These are phyloP conservation scores for Pangasius macronema DNA, from an alignment of 2,797 vertebrate genomes.

Conservation along the genomic window DNA sequence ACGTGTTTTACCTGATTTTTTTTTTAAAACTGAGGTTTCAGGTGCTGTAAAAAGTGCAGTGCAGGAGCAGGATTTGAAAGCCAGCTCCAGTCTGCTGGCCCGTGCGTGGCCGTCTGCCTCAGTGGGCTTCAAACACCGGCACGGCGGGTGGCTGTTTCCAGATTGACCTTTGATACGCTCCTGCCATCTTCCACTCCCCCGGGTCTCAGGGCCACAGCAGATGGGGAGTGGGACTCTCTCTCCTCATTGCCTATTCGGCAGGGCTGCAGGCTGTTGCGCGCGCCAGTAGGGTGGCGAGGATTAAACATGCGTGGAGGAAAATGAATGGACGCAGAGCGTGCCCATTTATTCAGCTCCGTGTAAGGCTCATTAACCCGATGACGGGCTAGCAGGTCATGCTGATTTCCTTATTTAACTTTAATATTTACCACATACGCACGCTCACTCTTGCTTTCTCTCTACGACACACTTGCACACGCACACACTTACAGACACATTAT, in stretches of 20 bases:
- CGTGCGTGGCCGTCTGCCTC: slow-evolving; percentile 41
- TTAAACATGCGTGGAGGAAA: slow-evolving; percentile 82
- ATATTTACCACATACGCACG: slow-evolving; percentile 55
- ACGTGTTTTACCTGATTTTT: not conserved
- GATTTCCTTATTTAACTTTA: slow-evolving; percentile 75
- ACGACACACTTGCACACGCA: not conserved
- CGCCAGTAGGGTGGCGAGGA: slow-evolving; percentile 76
- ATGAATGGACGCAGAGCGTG: slow-evolving; percentile 80
- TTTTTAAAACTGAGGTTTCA: not conserved
- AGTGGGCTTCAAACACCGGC: slow-evolving; percentile 43
- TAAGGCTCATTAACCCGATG: slow-evolving; percentile 80
- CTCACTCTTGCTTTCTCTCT: slow-evolving; percentile 8
- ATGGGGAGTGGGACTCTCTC: slow-evolving; percentile 75
- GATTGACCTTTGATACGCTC: slow-evolving; percentile 77
- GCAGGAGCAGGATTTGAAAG: not conserved
- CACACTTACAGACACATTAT: slow-evolving; percentile 1
- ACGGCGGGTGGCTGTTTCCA: slow-evolving; percentile 48
- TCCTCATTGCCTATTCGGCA: slow-evolving; percentile 69
- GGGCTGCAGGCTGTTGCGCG: slow-evolving; percentile 82
- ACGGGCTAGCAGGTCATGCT: slow-evolving; percentile 75
- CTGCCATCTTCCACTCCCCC: slow-evolving; percentile 69
- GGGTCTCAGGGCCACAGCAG: slow-evolving; percentile 73
- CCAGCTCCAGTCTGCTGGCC: slow-evolving; percentile 29
- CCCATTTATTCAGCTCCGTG: slow-evolving; percentile 77
- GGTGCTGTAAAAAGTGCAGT: not conserved